phyloP scores from a whole-genome alignment of 2,797 vertebrate species.

The Lacerta agilis region DNA sequence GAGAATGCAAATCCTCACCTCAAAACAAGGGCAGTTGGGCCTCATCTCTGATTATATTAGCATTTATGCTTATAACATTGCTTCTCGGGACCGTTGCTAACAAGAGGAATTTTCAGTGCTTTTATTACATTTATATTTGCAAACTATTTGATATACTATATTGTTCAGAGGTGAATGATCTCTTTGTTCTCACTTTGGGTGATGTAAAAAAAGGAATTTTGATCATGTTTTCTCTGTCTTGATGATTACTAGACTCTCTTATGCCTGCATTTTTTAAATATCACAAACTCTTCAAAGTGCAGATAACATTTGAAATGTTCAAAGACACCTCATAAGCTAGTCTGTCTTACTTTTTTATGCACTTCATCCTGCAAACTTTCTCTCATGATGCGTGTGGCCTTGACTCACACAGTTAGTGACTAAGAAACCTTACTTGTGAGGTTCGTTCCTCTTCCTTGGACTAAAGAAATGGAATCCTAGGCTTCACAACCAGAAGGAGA shows the following conservation, averaged over 20 bases:
- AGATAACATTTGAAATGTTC: constrained; percentile 19
- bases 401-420: neutral
- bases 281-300: constrained; percentile 10
- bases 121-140: neutral
- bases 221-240: neutral
- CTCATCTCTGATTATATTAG: neutral
- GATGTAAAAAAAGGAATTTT: neutral
- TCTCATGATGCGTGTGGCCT: neutral
- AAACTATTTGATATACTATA: neutral
- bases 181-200: constrained; percentile 1
- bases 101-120: neutral
- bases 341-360: constrained; percentile 1
- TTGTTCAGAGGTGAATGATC: neutral
- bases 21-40: neutral
- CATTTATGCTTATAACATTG: neutral
- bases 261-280: neutral
- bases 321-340: neutral
- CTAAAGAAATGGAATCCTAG: neutral
- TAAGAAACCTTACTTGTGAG: neutral
- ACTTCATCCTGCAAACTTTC: neutral
- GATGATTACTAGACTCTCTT: neutral
- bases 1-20: neutral
- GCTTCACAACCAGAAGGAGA: neutral
- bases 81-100: neutral
- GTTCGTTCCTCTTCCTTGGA: neutral